These are phyloP conservation scores for Chaunax sp. DNA, from an alignment of 2,797 vertebrate species.

Conservation along the genomic window DNA sequence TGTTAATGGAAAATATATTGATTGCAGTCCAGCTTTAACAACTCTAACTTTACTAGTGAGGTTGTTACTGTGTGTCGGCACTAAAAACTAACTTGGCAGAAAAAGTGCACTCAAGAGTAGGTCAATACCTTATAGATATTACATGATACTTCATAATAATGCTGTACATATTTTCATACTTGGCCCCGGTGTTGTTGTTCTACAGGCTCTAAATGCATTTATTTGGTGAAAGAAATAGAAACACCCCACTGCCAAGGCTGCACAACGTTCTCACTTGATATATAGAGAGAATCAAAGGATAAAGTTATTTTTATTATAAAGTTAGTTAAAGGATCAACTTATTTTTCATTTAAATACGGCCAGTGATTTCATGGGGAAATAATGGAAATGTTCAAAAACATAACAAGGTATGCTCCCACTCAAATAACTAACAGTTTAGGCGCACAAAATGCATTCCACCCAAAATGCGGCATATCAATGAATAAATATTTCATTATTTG, in stretches of 20 bases:
- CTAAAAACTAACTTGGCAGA: constrained; percentile 27
- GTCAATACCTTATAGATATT: too few relatives aligned
- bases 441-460: too few relatives aligned
- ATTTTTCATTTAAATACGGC: neutral
- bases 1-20: constrained; percentile 43
- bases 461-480: too few relatives aligned
- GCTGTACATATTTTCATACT: too few relatives aligned
- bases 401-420: too few relatives aligned
- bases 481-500: too few relatives aligned
- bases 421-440: too few relatives aligned
- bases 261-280: neutral
- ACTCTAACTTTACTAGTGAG: constrained; percentile 31
- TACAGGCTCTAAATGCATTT: constrained; percentile 9
- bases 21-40: constrained; percentile 25
- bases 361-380: constrained; percentile 12
- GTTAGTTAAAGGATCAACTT: too few relatives aligned
- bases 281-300: neutral
- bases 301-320: too few relatives aligned
- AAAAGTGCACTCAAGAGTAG: too few relatives aligned
- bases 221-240: neutral
- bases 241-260: neutral
- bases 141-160: too few relatives aligned
- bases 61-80: constrained; percentile 29
- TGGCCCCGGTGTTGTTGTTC: neutral
- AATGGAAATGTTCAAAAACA: constrained; percentile 7